Percentiles rank a stretch among this genome's conserved stretches.
These are phyloP conservation scores for Trogon surrucura DNA, from an alignment of 2,113 vertebrate species.

Conservation along the genomic window DNA sequence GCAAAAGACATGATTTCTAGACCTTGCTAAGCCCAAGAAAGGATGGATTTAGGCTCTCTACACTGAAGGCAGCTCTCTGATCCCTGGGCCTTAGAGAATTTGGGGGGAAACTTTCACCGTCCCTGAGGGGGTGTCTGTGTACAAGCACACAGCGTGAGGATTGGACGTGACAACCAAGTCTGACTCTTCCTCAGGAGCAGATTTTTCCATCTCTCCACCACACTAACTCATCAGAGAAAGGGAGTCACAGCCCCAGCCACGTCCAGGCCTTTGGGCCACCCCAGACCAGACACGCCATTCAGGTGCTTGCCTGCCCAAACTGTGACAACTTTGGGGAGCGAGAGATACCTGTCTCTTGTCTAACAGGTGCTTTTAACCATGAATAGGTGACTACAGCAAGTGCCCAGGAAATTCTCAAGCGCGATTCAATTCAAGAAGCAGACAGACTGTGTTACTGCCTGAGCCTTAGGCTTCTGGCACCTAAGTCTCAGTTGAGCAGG, in stretches of 20 bases:
- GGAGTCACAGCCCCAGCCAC: too few relatives aligned
- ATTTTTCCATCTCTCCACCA: not conserved
- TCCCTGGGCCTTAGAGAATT: not conserved
- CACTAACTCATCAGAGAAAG: not conserved
- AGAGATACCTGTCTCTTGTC: not conserved
- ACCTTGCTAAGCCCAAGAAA: not conserved
- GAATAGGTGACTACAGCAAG: not conserved
- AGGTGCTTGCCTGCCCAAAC: not conserved
- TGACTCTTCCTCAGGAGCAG: not conserved
- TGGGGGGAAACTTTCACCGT: not conserved
- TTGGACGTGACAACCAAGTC: not conserved
- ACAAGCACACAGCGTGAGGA: not conserved
- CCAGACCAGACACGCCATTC: not conserved
- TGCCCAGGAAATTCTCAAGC: not conserved
- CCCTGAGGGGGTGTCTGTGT: not conserved
- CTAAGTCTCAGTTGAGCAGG: not conserved
- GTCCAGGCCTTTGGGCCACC: not conserved
- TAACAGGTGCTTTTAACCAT: not conserved
- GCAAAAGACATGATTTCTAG: not conserved
- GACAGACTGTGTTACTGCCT: not conserved
- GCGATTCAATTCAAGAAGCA: not conserved
- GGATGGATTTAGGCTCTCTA: not conserved
- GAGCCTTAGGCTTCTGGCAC: not conserved
- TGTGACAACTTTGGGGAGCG: rapidly evolving
- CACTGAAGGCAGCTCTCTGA: not conserved